phyloP scores from a whole-genome alignment of 2,888 invertebrate species.

The Agrochola circellaris region DNA sequence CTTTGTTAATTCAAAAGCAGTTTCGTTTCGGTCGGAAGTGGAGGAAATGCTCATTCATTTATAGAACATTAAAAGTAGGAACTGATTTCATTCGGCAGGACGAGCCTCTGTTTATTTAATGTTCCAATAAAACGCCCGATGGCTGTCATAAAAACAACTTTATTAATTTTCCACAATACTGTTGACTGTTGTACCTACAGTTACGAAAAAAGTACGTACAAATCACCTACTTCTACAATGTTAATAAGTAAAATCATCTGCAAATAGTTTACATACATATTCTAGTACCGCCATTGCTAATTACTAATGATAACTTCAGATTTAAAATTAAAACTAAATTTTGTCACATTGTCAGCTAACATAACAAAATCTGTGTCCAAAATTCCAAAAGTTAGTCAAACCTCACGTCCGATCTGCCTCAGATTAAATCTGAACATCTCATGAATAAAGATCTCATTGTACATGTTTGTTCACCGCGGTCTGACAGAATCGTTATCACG shows the following conservation, averaged over 20 bases:
- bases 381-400: slow-evolving; percentile 8
- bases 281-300: neutral
- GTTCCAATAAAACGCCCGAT: slow-evolving; percentile 64
- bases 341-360: neutral
- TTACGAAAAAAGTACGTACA: neutral
- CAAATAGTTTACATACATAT: neutral
- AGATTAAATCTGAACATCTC: slow-evolving; percentile 68
- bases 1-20: slow-evolving; percentile 19
- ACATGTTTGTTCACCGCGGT: slow-evolving; percentile 68
- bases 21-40: slow-evolving; percentile 21
- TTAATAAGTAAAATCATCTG: neutral
- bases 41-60: slow-evolving; percentile 46
- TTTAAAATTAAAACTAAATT: neutral
- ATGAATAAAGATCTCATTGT: slow-evolving; percentile 75
- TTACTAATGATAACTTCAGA: neutral
- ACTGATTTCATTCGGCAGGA: slow-evolving; percentile 56
- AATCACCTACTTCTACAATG: slow-evolving; percentile 7
- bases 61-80: slow-evolving; percentile 51
- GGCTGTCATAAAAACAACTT: slow-evolving; percentile 61
- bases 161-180: slow-evolving; percentile 56
- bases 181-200: slow-evolving; percentile 16
- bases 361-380: neutral
- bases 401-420: slow-evolving; percentile 14
- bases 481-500: slow-evolving; percentile 70
- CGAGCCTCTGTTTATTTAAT: slow-evolving; percentile 62